phyloP scores from a whole-genome alignment of 2,888 invertebrate species.

The Drosophila parthenogenetica region DNA sequence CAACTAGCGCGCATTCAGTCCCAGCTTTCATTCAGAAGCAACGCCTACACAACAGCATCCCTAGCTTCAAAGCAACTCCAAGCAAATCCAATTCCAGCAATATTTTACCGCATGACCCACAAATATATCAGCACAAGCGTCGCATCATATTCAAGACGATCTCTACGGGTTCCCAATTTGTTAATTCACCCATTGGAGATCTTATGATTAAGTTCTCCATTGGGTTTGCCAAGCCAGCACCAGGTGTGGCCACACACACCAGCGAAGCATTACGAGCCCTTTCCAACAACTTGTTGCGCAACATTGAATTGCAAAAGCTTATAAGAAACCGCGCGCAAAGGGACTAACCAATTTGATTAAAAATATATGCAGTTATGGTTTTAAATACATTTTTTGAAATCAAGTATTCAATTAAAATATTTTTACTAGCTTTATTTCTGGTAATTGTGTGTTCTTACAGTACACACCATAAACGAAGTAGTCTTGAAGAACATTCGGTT shows the following conservation, averaged over 20 bases:
- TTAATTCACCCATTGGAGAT: constrained; percentile 82
- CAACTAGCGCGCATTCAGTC: not conserved
- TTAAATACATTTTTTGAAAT: not conserved
- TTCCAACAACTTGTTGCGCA: constrained; percentile 63
- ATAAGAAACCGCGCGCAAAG: constrained; percentile 44
- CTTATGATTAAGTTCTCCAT: constrained; percentile 82
- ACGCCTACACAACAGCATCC: not conserved
- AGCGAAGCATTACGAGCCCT: constrained; percentile 56
- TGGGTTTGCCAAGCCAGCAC: constrained; percentile 71
- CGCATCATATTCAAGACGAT: constrained; percentile 76
- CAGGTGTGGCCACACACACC: constrained; percentile 18
- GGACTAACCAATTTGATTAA: constrained; percentile 15
- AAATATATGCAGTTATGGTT: too few species aligned
- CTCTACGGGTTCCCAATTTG: constrained; percentile 76
- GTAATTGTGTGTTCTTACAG: constrained; percentile 4
- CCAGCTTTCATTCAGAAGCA: not conserved
- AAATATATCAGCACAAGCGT: constrained; percentile 61
- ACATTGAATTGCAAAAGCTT: constrained; percentile 58
- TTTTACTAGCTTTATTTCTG: not conserved
- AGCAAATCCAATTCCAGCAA: constrained; percentile 12
- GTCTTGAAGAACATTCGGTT: not conserved
- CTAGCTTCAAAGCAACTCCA: constrained; percentile 1
- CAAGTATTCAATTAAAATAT: not conserved
- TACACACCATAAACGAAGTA: not conserved
- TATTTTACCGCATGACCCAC: constrained; percentile 41